Base-by-base conservation (phyloP, 92 coral and sea anemone genomes). In the Epizoanthus rinbou region DNA sequence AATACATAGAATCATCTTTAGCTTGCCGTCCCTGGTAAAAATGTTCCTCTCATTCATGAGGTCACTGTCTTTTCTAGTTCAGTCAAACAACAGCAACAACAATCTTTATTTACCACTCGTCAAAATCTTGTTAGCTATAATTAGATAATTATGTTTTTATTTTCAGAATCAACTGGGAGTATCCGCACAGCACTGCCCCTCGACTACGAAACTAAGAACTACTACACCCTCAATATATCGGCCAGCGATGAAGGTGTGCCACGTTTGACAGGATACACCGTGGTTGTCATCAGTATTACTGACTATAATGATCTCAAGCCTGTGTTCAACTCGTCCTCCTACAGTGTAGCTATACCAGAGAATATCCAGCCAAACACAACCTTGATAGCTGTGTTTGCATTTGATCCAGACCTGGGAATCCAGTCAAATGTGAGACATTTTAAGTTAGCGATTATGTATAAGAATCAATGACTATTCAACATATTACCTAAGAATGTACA, bases 221-320 rank as follows among this genome's bases (percentile, higher is more conserved):
- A 80, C 33, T 92, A 86, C 65, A 80, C 41, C 19, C 70, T 92
- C 83, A 89, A 90, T 47, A 45, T 92, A 7, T 90, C 92, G 11
- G 95, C 91, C 25, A 86, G 64, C 33, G 95, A 92, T 75, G 50
- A 82, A 74, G 95, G 93, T 19, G 57, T 8, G 25, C 93, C 95
- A n/a, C 69, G 80, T 25, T 73, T 75, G 45, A 80, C 70, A 18
- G 78, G 86, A 8, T 80, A 76, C 59, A 84, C 82, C 23, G 57
- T 62, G 14, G 93, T 89, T 18, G 23, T 64, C 59, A 71, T 92
- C 35, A 80, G 74, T 56, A 73, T 92, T 39, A 54, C 85, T 24
- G 95, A 91, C 62, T 59, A 28, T 83, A 91, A 91, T 69, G 95
- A 91, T 68, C 89, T 89, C 80, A 57, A 63, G 18, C 95, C 95